Conservation (phyloP, 2,113 vertebrate genomes). For the Malurus alboscapulatus region DNA sequence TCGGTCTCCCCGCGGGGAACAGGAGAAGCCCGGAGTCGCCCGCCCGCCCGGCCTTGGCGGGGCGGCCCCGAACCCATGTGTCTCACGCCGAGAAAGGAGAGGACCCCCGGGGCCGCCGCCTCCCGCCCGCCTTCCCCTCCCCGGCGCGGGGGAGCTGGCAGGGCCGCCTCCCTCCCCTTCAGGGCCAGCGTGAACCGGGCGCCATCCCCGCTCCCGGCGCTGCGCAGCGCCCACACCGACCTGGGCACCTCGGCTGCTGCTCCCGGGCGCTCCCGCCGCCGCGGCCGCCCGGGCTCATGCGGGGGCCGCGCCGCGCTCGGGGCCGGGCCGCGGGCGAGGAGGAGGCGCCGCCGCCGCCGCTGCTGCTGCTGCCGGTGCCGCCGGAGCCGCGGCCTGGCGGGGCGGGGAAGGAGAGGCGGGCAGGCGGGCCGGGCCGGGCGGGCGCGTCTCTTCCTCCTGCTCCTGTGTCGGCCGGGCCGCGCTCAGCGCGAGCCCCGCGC, state of each 20-base stretch:
- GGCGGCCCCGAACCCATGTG: not conserved
- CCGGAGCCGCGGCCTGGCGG: too few relatives aligned
- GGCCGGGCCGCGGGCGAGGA: too few relatives aligned
- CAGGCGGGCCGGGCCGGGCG: too few relatives aligned
- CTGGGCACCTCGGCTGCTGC: constrained; percentile 54
- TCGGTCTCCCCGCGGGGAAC: not conserved
- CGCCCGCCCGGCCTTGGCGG: not conserved
- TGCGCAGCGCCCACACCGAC: constrained; percentile 15
- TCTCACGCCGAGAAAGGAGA: too few relatives aligned
- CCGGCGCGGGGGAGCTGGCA: not conserved
- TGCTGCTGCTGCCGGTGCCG: too few relatives aligned
- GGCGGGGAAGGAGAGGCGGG: too few relatives aligned
- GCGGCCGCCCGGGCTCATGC: constrained; percentile 69
- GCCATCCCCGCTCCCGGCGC: not conserved
- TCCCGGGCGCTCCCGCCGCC: constrained; percentile 22
- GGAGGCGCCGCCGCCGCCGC: too few relatives aligned
- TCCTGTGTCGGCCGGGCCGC: too few relatives aligned
- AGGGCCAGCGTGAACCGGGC: not conserved
- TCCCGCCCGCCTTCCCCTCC: not conserved
- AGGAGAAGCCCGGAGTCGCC: not conserved
- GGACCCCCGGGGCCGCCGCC: not conserved
- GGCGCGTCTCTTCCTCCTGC: too few relatives aligned
- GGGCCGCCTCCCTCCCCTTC: not conserved
- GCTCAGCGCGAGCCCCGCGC: too few relatives aligned
- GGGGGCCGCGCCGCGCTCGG: constrained; percentile 21